A percentile compares a stretch with the other conserved stretches of the same genome.
Evolutionary conservation across 2,888 invertebrate species (phyloP).

Genomic region (Balanococcus diminutus): DNA sequence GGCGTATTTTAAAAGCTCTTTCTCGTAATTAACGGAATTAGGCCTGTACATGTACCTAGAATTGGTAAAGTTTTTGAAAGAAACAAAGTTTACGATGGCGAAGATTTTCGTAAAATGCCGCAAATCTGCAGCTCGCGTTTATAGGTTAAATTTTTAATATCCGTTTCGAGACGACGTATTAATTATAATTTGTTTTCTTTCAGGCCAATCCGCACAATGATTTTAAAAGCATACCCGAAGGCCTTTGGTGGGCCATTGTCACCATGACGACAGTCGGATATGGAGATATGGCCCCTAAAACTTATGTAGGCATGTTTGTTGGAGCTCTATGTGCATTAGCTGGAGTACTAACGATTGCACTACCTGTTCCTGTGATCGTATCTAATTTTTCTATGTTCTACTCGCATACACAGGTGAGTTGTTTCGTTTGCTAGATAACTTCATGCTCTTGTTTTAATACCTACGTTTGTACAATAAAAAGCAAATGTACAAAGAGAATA

Average conservation of each 20-base stretch:
- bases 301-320: conserved; percentile 98
- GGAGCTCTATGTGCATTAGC: conserved; percentile 98
- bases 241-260: conserved; percentile 98
- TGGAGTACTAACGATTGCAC: conserved; percentile 97
- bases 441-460: background rate
- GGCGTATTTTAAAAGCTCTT: background rate
- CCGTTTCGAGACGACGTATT: background rate
- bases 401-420: conserved; percentile 79
- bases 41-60: background rate
- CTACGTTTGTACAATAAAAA: background rate
- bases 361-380: conserved; percentile 98
- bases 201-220: conserved; percentile 95
- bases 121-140: background rate
- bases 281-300: conserved; percentile 98
- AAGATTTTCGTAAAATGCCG: background rate
- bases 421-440: background rate
- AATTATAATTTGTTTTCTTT: background rate
- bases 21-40: background rate
- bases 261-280: conserved; percentile 99
- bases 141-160: background rate
- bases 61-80: background rate
- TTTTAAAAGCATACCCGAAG: conserved; percentile 97
- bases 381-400: conserved; percentile 98
- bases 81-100: background rate
- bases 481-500: background rate